These are phyloP conservation scores for Acanthococcus lagerstroemiae DNA, from an alignment of 2,888 invertebrate genomes.

Conservation along the genomic window DNA sequence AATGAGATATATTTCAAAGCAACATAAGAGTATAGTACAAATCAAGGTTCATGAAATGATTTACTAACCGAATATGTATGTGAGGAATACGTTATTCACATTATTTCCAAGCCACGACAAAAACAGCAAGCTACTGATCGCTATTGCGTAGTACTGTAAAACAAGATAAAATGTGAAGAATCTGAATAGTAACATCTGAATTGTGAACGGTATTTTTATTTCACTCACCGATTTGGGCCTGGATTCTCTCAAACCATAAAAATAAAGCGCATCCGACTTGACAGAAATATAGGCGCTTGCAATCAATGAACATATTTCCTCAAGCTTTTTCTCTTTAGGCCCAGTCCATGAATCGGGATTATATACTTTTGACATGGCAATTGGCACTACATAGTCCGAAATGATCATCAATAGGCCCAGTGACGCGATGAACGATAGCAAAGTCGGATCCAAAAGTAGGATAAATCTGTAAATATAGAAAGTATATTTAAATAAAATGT, in stretches of 20 bases:
- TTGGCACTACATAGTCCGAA: constrained; percentile 3
- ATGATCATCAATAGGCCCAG: neutral
- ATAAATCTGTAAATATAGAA: neutral
- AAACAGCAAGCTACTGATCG: neutral
- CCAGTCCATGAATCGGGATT: constrained; percentile 23
- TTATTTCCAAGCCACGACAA: constrained; percentile 23
- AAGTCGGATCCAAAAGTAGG: constrained; percentile 1
- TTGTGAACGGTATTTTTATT: neutral
- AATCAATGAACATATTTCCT: constrained; percentile 7
- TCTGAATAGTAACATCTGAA: no score
- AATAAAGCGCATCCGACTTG: neutral
- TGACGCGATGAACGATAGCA: constrained; percentile 9
- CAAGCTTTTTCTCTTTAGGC: constrained; percentile 17
- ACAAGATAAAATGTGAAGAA: no score
- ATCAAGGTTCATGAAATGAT: neutral
- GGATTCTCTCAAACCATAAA: constrained; percentile 13
- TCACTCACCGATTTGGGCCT: constrained; percentile 7
- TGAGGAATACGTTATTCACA: constrained; percentile 17
- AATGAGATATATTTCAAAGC: neutral
- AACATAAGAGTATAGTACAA: neutral
- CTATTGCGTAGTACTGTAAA: constrained; percentile 6
- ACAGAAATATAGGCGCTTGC: neutral
- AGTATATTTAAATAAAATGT: no score
- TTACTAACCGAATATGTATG: constrained; percentile 13
- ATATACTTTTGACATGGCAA: constrained; percentile 1